Evolutionary conservation across 2,113 vertebrate species (phyloP), one percentile per base, ranked within the genome.

Genomic region (Clinocottus analis): DNA sequence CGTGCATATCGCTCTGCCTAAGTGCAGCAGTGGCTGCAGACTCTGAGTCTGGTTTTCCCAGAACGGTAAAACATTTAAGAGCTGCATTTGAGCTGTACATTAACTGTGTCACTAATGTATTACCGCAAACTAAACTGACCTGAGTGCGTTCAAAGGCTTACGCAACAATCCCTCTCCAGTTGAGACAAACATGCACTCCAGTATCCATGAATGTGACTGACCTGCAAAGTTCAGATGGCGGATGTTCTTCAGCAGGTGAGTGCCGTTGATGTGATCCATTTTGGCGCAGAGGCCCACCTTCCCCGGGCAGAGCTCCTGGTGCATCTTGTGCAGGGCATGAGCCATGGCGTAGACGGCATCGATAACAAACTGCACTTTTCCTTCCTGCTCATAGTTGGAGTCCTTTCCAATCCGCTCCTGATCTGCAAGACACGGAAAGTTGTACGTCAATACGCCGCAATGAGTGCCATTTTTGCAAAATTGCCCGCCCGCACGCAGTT

Each of bases 311-410:
- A 99, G 93, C 79, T 96, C 96, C 64, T 94, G 95, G 93, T 99
- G 97, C 97, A 99, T 99, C 86, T 95, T 97, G 80, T 99, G 97
- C 75, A 99, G 95, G 0, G 97, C 98, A 0, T 99, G 97, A 16
- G 98, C 98, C 98, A 99, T 99, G 72, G 97, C 94, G 0, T 99
- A 99, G 56, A 99, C 98, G 0, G 98, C 98, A 0, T 99, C 98
- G 0, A 99, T 99, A 61, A 99, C 98, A 33, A 99, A 99, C 89
- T 99, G 97, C 43, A 99, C 98, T 83, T 99, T 99, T 72, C 98
- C 98, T 83, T 99, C 98, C 92, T 99, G 98, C 85, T 99, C 98
- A 0, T 99, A 99, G 0, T 95, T 90, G 0, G 97, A 98, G 91
- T 99, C 97, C 89, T 97, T 96, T 77, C 97, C 97, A 11, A 99